phyloP scores from a whole-genome alignment of 2,113 vertebrate genomes.

The Pavo muticus region DNA sequence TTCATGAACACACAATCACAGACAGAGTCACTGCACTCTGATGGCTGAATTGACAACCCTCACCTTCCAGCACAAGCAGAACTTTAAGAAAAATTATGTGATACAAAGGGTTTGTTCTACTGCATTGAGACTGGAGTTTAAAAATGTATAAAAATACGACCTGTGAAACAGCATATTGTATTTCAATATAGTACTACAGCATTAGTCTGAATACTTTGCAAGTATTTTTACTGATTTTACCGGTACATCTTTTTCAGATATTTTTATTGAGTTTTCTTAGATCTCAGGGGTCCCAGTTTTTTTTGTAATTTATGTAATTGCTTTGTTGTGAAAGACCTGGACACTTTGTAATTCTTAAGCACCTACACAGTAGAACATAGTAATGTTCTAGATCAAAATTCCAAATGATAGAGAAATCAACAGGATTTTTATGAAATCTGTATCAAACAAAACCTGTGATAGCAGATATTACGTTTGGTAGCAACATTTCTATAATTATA shows the following conservation, averaged over 20 bases:
- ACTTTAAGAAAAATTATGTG: not conserved
- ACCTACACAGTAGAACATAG: not conserved
- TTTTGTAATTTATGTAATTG: not conserved
- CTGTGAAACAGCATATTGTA: not conserved
- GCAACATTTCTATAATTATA: not conserved
- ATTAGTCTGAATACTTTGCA: not conserved
- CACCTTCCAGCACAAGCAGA: not conserved
- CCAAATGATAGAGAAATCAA: not conserved
- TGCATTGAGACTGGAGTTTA: not conserved
- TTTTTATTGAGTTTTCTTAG: not conserved
- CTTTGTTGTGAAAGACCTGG: not conserved
- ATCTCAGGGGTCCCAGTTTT: not conserved
- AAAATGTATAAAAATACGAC: not conserved
- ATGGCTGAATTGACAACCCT: not conserved
- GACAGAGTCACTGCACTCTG: rapidly evolving
- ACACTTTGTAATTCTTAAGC: not conserved
- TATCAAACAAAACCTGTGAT: not conserved
- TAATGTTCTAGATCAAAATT: not conserved
- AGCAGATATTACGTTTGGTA: not conserved
- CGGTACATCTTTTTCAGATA: not conserved
- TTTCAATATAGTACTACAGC: not conserved
- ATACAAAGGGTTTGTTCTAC: not conserved
- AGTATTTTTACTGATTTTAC: not conserved
- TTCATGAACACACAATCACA: not conserved
- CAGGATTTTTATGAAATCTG: not conserved